These are phyloP conservation scores for Thysanoteuthis rhombus DNA, from an alignment of 2,888 invertebrate species.

Conservation along the genomic window DNA sequence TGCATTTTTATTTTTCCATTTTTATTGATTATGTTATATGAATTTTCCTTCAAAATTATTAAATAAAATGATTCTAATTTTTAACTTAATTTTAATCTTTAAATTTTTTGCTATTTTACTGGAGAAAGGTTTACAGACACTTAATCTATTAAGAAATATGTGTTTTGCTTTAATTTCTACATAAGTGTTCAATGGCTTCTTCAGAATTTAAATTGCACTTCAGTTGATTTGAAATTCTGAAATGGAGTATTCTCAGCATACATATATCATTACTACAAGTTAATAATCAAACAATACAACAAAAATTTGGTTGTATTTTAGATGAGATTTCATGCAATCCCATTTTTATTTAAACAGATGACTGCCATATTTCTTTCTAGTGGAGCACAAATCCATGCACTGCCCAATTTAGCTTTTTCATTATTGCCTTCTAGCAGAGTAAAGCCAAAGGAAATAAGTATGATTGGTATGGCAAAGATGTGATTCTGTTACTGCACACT, in stretches of 20 bases:
- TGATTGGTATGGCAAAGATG: not conserved
- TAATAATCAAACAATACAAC: not conserved
- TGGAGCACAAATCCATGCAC: not conserved
- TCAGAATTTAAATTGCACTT: too few species aligned
- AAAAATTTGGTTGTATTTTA: not conserved
- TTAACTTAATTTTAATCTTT: not conserved
- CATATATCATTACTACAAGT: not conserved
- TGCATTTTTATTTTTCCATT: not conserved
- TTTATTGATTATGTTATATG: not conserved
- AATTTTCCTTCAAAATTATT: not conserved
- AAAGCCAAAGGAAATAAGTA: not conserved
- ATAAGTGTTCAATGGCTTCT: too few species aligned
- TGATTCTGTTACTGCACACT: not conserved
- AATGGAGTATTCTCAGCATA: too few species aligned
- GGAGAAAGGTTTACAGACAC: too few species aligned
- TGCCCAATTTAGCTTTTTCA: not conserved
- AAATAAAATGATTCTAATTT: not conserved
- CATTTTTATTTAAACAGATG: not conserved
- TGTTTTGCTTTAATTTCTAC: too few species aligned
- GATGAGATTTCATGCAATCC: not conserved
- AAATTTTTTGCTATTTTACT: too few species aligned
- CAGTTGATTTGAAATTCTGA: too few species aligned
- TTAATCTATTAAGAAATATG: too few species aligned
- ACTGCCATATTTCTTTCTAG: not conserved
- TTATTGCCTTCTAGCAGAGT: not conserved